phyloP scores from a whole-genome alignment of 2,797 vertebrate genomes.

The Argentina silus region DNA sequence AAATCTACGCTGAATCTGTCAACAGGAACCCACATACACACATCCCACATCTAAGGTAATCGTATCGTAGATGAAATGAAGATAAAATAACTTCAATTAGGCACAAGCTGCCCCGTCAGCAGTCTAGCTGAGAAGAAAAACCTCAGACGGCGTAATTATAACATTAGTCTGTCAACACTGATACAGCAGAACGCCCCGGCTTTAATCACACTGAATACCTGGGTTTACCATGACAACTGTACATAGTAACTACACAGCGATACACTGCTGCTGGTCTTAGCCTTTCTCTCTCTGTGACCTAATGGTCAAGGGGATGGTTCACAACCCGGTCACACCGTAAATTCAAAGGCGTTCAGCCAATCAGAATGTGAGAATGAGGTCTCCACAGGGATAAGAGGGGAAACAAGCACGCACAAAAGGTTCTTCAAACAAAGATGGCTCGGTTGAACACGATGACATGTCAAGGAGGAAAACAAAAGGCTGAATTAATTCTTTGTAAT shows the following conservation, averaged over 20 bases:
- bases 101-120: neutral
- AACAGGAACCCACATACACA: neutral
- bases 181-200: neutral
- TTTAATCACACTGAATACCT: slow-evolving; percentile 8
- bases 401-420: slow-evolving; percentile 12
- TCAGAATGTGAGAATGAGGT: slow-evolving; percentile 13
- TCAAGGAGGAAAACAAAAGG: slow-evolving; percentile 1
- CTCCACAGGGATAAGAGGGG: slow-evolving; percentile 5
- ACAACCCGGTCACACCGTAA: neutral
- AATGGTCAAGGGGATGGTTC: slow-evolving; percentile 19
- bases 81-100: slow-evolving; percentile 1
- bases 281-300: neutral
- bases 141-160: slow-evolving; percentile 6
- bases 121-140: slow-evolving; percentile 2
- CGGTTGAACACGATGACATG: slow-evolving; percentile 12
- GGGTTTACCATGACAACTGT: neutral
- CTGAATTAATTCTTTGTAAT: neutral
- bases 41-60: neutral
- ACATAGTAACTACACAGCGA: neutral
- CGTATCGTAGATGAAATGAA: neutral
- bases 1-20: neutral
- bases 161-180: neutral
- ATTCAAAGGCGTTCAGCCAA: neutral
- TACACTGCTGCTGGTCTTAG: neutral
- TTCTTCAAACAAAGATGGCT: slow-evolving; percentile 34